Percentiles rank a stretch among this genome's conserved stretches.
These are phyloP conservation scores for Caerostris extrusa DNA, from an alignment of 1,140 invertebrate genomes.

Conservation along the genomic window DNA sequence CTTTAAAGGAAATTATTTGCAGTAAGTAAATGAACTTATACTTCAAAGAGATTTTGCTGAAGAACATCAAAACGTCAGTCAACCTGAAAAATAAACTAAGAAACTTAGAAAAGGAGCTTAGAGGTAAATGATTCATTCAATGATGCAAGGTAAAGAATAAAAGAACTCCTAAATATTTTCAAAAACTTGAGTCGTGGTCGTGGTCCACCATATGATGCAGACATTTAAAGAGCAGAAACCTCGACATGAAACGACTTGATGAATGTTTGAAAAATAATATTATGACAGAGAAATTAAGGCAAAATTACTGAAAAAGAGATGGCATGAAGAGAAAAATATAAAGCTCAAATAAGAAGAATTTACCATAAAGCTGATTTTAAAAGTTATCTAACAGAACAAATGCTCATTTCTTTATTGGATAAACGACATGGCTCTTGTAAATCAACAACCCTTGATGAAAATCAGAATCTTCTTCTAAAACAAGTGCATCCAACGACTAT, in stretches of 20 bases:
- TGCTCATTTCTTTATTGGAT: not conserved
- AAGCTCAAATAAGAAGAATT: not conserved
- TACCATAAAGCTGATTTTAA: slow-evolving; percentile 20
- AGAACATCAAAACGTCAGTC: not conserved
- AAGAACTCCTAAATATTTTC: not conserved
- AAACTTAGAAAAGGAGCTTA: slow-evolving; percentile 18
- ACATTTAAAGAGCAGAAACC: not conserved
- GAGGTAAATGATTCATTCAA: not conserved
- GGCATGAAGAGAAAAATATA: not conserved
- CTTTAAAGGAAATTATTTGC: not conserved
- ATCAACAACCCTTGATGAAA: not conserved
- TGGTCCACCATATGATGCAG: too few relatives aligned
- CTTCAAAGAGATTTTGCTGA: slow-evolving; percentile 38
- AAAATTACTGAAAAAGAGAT: not conserved
- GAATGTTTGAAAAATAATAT: slow-evolving; percentile 39
- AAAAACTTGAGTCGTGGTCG: too few relatives aligned
- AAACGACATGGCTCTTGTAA: not conserved
- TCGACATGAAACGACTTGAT: not conserved
- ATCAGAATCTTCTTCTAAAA: not conserved
- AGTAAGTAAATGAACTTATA: not conserved
- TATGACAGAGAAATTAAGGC: not conserved
- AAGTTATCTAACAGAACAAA: not conserved
- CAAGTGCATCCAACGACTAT: not conserved
- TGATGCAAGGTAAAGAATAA: not conserved
- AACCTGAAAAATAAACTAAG: not conserved